Evolutionary conservation across 2,888 invertebrate genomes (phyloP).

Genomic region (Caenorhabditis macrosperma): DNA sequence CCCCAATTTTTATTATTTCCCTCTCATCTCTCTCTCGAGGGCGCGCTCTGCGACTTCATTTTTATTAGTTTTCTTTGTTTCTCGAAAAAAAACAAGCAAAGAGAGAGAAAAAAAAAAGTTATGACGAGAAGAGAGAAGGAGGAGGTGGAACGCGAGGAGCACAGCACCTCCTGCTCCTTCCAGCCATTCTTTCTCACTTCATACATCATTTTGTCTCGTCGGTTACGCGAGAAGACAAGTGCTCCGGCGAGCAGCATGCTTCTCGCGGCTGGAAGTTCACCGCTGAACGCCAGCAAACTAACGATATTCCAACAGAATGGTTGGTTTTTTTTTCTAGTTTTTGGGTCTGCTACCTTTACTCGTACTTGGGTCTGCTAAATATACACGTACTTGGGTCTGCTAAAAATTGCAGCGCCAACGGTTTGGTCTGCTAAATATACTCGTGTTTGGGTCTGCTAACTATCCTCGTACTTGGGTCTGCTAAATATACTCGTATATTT

Average conservation of each 20-base stretch:
- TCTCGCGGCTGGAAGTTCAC: slow-evolving; percentile 33
- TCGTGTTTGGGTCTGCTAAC: too few relatives aligned
- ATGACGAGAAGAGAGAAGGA: slow-evolving; percentile 24
- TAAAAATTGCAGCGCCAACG: too few relatives aligned
- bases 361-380: too few relatives aligned
- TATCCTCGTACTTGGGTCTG: too few relatives aligned
- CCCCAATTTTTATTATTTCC: too few relatives aligned
- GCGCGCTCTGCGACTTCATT: neutral
- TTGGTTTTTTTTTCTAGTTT: slow-evolving; percentile 4
- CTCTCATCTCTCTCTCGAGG: too few relatives aligned
- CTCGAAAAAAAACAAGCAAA: slow-evolving; percentile 20
- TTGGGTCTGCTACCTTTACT: neutral
- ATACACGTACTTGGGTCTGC: too few relatives aligned
- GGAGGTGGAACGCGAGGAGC: slow-evolving; percentile 10
- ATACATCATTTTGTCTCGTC: slow-evolving; percentile 43
- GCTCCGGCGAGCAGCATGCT: slow-evolving; percentile 11
- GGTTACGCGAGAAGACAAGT: slow-evolving; percentile 29
- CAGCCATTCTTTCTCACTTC: slow-evolving; percentile 36
- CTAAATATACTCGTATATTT: too few relatives aligned
- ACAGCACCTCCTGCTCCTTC: slow-evolving; percentile 10
- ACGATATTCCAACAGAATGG: slow-evolving; percentile 33
- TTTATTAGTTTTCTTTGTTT: slow-evolving; percentile 31
- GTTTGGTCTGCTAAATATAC: too few relatives aligned
- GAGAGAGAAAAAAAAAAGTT: slow-evolving; percentile 22
- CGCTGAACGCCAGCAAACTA: slow-evolving; percentile 36